These are phyloP conservation scores for Geophilus truncorum DNA, from an alignment of 2,888 invertebrate genomes.

Conservation along the genomic window DNA sequence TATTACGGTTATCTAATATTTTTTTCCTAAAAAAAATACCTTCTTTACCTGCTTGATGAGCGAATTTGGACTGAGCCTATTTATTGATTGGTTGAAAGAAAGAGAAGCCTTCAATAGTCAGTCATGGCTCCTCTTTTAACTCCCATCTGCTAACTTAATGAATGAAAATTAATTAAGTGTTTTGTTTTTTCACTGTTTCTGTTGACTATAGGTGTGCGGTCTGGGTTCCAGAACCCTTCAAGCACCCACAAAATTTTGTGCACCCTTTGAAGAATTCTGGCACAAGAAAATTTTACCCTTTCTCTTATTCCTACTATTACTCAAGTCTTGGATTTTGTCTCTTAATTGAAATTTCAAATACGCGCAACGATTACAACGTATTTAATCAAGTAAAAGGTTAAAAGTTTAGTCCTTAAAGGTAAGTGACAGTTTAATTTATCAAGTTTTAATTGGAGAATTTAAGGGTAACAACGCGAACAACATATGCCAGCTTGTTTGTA, in stretches of 20 bases:
- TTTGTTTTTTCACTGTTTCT: neutral
- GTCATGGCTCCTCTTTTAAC: neutral
- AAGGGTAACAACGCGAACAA: neutral
- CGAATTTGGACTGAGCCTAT: neutral
- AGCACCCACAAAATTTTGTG: constrained; percentile 1
- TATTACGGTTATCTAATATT: too few species aligned
- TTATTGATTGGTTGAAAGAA: constrained; percentile 13
- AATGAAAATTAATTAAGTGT: neutral
- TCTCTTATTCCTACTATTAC: neutral
- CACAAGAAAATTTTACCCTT: neutral
- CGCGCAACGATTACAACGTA: constrained; percentile 2
- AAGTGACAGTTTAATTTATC: neutral
- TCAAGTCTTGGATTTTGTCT: neutral
- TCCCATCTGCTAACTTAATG: too few species aligned
- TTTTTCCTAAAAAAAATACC: neutral
- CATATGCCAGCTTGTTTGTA: neutral
- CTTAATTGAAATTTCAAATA: neutral
- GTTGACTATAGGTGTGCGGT: neutral
- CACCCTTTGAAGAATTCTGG: constrained; percentile 5
- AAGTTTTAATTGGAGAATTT: neutral
- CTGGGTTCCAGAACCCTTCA: neutral
- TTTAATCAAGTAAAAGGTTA: neutral
- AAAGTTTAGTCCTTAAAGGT: neutral
- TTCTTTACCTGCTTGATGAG: neutral
- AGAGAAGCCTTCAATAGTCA: constrained; percentile 5